Percentiles rank a stretch among this genome's conserved stretches.
phyloP scores from a whole-genome alignment of 2,113 vertebrate species.

The Aptenodytes patagonicus region DNA sequence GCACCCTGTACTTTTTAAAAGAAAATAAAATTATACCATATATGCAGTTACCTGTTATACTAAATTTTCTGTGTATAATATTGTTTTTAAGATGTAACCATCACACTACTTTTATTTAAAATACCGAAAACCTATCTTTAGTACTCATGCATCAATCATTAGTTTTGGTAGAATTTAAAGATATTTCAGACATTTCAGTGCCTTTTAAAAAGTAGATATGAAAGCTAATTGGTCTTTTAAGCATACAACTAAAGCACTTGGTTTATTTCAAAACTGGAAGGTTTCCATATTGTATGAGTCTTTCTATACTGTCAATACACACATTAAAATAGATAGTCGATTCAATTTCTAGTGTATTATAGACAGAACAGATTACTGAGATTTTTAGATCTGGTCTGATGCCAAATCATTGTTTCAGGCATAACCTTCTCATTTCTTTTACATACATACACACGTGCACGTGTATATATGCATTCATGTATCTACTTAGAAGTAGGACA shows the following conservation, averaged over 20 bases:
- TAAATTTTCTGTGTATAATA: not conserved
- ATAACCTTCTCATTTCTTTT: not conserved
- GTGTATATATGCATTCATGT: not conserved
- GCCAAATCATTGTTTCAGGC: not conserved
- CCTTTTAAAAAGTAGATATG: not conserved
- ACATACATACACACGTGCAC: not conserved
- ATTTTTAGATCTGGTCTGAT: not conserved
- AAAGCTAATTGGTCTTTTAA: not conserved
- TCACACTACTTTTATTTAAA: not conserved
- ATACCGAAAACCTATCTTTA: not conserved
- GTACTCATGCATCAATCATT: not conserved
- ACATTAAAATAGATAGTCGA: not conserved
- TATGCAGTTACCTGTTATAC: not conserved
- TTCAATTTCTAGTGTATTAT: not conserved
- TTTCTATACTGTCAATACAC: not conserved
- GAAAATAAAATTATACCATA: not conserved
- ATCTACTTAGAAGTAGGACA: not conserved
- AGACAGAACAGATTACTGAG: not conserved
- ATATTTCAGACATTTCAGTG: not conserved
- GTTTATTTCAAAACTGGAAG: not conserved
- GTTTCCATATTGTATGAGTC: not conserved
- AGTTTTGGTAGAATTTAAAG: not conserved
- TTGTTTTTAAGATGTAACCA: not conserved
- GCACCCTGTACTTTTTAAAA: not conserved
- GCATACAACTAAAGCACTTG: not conserved